phyloP scores from a whole-genome alignment of 2,888 invertebrate genomes.

The Spodoptera picta region DNA sequence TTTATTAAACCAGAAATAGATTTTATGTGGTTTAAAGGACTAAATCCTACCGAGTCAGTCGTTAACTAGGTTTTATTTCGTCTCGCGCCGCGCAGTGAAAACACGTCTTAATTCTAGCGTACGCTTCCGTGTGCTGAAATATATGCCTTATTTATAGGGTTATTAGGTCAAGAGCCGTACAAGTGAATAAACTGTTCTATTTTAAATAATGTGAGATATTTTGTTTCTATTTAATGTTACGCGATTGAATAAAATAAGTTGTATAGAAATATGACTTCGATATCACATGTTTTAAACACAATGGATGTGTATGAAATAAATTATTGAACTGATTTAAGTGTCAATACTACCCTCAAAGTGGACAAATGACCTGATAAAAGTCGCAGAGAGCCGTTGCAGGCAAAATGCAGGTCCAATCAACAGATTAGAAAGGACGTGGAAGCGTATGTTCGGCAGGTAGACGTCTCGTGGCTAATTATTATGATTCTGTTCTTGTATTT shows the following conservation, averaged over 20 bases:
- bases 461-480: too few species aligned
- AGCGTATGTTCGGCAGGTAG: too few species aligned
- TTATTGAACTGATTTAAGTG: too few species aligned
- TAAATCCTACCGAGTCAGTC: slow-evolving; percentile 12
- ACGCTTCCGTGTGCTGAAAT: slow-evolving; percentile 42
- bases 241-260: neutral
- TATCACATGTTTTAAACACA: neutral
- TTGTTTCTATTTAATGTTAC: neutral
- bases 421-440: too few species aligned
- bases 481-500: too few species aligned
- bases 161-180: slow-evolving; percentile 43
- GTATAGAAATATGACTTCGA: neutral
- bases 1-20: slow-evolving; percentile 8
- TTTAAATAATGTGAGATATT: slow-evolving; percentile 3
- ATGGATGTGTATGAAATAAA: neutral
- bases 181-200: slow-evolving; percentile 28
- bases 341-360: too few species aligned
- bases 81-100: slow-evolving; percentile 19
- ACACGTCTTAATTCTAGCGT: slow-evolving; percentile 16
- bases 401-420: too few species aligned
- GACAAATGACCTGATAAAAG: too few species aligned
- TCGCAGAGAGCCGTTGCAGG: too few species aligned
- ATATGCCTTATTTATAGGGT: slow-evolving; percentile 43
- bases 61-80: slow-evolving; percentile 33
- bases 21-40: too few species aligned